Conservation (phyloP, 2,113 vertebrate species). For the Philantomba maxwellii region DNA sequence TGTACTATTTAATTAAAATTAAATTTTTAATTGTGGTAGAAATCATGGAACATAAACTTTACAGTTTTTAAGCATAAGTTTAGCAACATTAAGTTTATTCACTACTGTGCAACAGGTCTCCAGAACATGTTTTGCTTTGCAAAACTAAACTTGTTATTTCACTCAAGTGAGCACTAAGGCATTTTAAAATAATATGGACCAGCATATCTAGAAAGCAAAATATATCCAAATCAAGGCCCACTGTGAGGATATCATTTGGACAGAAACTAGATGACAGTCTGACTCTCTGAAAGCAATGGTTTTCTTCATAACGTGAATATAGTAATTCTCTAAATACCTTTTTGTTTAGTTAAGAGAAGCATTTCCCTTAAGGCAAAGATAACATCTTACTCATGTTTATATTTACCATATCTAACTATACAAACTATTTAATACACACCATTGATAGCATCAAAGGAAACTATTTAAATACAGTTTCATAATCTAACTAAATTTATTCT, state of each 20-base stretch:
- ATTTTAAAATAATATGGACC: neutral
- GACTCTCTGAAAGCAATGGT: neutral
- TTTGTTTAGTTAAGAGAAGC: neutral
- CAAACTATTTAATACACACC: neutral
- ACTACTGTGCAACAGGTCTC: neutral
- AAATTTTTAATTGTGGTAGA: neutral
- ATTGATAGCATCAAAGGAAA: neutral
- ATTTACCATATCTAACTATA: neutral
- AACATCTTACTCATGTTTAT: neutral
- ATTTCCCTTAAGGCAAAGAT: neutral
- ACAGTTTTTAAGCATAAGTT: neutral
- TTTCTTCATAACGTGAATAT: neutral
- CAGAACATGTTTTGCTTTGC: neutral
- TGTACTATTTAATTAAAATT: neutral
- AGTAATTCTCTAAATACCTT: neutral
- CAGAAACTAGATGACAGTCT: neutral
- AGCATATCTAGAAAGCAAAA: neutral
- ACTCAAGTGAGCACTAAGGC: neutral
- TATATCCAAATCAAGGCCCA: neutral
- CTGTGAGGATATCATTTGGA: neutral
- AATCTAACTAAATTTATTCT: constrained; percentile 7
- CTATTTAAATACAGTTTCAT: neutral
- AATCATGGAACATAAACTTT: neutral
- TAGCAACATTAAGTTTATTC: neutral
- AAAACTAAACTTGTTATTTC: constrained; percentile 16